Evolutionary conservation across 2,888 invertebrate genomes (phyloP).

Genomic region (Mongoloraphidia duomilia): DNA sequence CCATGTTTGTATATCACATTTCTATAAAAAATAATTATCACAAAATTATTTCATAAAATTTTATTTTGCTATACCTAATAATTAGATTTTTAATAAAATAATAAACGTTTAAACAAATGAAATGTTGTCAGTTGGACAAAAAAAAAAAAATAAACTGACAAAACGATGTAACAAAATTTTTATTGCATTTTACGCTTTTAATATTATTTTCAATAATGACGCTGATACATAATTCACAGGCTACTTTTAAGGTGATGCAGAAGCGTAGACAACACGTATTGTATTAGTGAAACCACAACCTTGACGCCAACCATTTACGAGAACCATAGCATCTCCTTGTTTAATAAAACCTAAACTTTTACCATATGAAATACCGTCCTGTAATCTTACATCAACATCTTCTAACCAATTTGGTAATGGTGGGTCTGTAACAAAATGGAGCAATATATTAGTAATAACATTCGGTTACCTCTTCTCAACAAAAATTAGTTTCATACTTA

Average conservation of each 20-base stretch:
- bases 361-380: slow-evolving; percentile 43
- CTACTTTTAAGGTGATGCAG: slow-evolving; percentile 9
- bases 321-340: slow-evolving; percentile 51
- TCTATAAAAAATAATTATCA: too few species aligned
- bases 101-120: too few species aligned
- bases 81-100: too few species aligned
- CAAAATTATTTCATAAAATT: too few species aligned
- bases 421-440: slow-evolving; percentile 21
- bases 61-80: too few species aligned
- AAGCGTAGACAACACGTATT: slow-evolving; percentile 45
- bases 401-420: slow-evolving; percentile 38
- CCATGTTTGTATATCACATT: too few species aligned
- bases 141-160: too few species aligned
- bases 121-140: too few species aligned
- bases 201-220: too few species aligned
- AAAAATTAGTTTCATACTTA: slow-evolving; percentile 31
- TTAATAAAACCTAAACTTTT: slow-evolving; percentile 47
- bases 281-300: slow-evolving; percentile 56
- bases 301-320: slow-evolving; percentile 56
- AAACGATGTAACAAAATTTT: too few species aligned
- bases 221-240: too few species aligned
- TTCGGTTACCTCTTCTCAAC: background rate
- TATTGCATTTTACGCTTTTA: too few species aligned
- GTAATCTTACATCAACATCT: slow-evolving; percentile 45
- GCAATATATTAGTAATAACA: slow-evolving; percentile 5